Evolutionary conservation across 2,113 vertebrate species (phyloP).

Genomic region (Amblyornis subalaris): DNA sequence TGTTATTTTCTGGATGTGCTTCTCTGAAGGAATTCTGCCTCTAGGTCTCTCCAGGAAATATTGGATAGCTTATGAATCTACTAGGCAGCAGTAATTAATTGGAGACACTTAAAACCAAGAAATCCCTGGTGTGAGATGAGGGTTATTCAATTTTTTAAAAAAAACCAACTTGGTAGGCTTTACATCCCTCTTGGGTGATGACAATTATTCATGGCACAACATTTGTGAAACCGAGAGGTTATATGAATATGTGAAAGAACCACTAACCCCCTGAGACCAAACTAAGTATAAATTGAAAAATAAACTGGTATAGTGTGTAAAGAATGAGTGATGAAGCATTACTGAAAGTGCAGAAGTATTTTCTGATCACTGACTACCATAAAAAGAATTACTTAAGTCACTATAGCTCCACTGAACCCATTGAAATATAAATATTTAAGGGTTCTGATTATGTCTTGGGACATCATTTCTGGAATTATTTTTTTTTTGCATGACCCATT

Average conservation of each 20-base stretch:
- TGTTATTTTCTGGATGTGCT: constrained; percentile 4
- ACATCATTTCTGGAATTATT: not conserved
- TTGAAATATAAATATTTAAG: not conserved
- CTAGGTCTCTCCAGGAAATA: not conserved
- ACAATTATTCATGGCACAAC: not conserved
- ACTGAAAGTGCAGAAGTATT: not conserved
- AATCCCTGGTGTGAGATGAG: constrained; percentile 11
- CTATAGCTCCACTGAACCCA: not conserved
- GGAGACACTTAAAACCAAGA: constrained; percentile 22
- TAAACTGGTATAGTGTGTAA: not conserved
- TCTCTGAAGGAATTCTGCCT: not conserved
- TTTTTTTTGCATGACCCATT: not conserved
- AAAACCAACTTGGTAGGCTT: not conserved
- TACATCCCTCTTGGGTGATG: not conserved
- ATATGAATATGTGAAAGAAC: not conserved
- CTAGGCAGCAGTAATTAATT: constrained; percentile 52
- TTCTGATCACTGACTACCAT: not conserved
- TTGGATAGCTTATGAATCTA: not conserved
- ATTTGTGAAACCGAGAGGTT: not conserved
- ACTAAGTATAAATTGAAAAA: not conserved
- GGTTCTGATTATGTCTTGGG: not conserved
- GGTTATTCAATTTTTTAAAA: constrained; percentile 5
- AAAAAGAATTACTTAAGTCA: not conserved
- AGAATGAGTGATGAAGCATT: not conserved
- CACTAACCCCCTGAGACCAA: not conserved